Base-by-base conservation (phyloP, 2,797 vertebrate species). In the Sus cebifrons region DNA sequence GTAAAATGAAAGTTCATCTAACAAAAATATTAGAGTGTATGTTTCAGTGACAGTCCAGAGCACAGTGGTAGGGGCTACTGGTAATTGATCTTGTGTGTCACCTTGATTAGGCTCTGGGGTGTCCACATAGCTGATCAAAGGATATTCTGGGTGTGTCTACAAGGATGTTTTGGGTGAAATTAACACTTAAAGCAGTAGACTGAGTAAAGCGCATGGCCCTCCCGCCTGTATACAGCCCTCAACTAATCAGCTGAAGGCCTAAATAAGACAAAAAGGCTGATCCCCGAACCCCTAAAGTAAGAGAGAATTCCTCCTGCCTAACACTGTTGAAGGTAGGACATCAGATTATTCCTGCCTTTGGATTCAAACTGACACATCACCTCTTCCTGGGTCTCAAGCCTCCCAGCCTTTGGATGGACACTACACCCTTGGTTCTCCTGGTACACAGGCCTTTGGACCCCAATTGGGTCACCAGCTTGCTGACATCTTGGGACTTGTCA, bases 41-140 rank as follows among this genome's bases (percentile, higher is more conserved):
- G 88, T 92, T 91, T 6, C 62, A 97, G 49, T 88, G n/a, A 71
- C 85, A 60, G 10, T 73, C 44, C 49, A 40, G 36, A 29, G 10
- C 88, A 91, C 15, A 92, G 49, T 3, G 5, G 1, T 75, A 60
- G 75, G 44, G 49, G 40, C 13, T 25, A 20, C 14, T 84, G 7
- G 65, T 77, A 5, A 0, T 62, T 71, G 10, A 91, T 89, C 54
- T 75, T n/a, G 70, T n/a, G 13, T 65, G 36, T 85, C 68, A 68
- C 71, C 44, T 54, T 88, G 40, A 54, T 52, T 89, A 3, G 15
- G 17, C 44, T 68, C 32, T 17, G 27, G 17, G 18, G 8, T 27
- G 58, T 40, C n/a, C 73, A 73, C 36, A 36, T 92, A 67, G 64
- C 84, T 82, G 29, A 14, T 32, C 71, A 84, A 36, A 62, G 16